Conservation (phyloP, 23 tunicate genomes). For the Clavelina lepadiformis region DNA sequence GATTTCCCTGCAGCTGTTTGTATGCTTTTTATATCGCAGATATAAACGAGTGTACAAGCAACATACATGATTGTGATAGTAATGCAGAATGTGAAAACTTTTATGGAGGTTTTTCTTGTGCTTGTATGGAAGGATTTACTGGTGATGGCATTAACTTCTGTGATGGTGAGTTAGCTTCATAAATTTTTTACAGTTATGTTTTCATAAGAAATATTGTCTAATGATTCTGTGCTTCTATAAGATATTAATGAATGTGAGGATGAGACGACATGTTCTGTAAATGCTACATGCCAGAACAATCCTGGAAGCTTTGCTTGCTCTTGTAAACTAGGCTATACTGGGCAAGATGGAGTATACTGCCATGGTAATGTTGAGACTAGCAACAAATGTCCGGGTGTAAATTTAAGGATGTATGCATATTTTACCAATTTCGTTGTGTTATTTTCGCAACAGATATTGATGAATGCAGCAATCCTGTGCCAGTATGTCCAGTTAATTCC, state of each 20-base stretch:
- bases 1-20: too few relatives aligned
- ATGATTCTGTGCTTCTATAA: too few relatives aligned
- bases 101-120: constrained; percentile 9
- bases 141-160: constrained; percentile 1
- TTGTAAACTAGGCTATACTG: too few relatives aligned
- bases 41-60: constrained; percentile 18
- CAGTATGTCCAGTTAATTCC: constrained; percentile 14
- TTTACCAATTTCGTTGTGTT: neutral
- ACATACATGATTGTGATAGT: neutral
- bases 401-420: too few relatives aligned
- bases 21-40: constrained; percentile 5
- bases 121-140: constrained; percentile 16
- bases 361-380: too few relatives aligned
- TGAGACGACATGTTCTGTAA: neutral
- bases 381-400: too few relatives aligned
- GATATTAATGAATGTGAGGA: constrained; percentile 9
- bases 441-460: constrained; percentile 12
- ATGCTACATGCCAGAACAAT: constrained; percentile 36
- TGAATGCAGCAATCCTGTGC: constrained; percentile 7
- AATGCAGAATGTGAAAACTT: constrained; percentile 9
- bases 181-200: neutral
- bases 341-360: too few relatives aligned
- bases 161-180: neutral
- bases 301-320: constrained; percentile 33
- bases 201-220: too few relatives aligned